These are phyloP conservation scores for Lysandra bellargus DNA, from an alignment of 2,888 invertebrate genomes.

Conservation along the genomic window DNA sequence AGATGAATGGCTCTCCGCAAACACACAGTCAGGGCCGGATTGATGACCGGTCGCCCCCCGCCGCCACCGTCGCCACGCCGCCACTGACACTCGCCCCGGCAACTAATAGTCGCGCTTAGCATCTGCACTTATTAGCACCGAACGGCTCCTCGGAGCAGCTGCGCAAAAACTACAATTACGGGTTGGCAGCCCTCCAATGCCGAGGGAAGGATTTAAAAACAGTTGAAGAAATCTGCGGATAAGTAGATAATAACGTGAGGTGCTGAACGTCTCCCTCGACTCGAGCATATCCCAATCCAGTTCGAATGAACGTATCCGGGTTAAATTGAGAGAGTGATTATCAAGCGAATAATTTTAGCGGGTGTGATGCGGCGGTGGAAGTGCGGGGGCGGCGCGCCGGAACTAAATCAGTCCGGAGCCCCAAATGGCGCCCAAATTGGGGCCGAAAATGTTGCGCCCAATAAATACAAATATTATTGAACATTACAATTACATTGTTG, in stretches of 20 bases:
- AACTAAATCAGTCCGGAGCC: constrained; percentile 15
- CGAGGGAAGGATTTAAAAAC: neutral
- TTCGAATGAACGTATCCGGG: neutral
- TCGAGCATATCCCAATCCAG: neutral
- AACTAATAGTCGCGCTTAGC: constrained; percentile 14
- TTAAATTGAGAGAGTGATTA: neutral
- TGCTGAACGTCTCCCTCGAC: neutral
- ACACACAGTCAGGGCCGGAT: constrained; percentile 14
- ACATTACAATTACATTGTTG: neutral
- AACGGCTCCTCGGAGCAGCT: neutral
- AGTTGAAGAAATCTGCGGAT: neutral
- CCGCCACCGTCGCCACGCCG: neutral
- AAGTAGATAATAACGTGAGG: neutral
- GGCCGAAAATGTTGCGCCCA: constrained; percentile 8
- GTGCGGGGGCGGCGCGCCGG: neutral
- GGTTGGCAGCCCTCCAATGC: neutral
- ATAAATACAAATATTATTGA: constrained; percentile 18
- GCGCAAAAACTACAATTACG: neutral
- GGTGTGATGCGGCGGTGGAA: neutral
- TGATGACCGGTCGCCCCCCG: constrained; percentile 10
- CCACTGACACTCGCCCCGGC: neutral
- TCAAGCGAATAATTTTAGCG: neutral
- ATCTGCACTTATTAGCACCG: constrained; percentile 11
- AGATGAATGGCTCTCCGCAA: constrained; percentile 23
- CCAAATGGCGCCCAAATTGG: constrained; percentile 12